Evolutionary conservation across 2,888 invertebrate genomes (phyloP), one percentile per base, ranked within the genome.

Genomic region (Griposia aprilina): DNA sequence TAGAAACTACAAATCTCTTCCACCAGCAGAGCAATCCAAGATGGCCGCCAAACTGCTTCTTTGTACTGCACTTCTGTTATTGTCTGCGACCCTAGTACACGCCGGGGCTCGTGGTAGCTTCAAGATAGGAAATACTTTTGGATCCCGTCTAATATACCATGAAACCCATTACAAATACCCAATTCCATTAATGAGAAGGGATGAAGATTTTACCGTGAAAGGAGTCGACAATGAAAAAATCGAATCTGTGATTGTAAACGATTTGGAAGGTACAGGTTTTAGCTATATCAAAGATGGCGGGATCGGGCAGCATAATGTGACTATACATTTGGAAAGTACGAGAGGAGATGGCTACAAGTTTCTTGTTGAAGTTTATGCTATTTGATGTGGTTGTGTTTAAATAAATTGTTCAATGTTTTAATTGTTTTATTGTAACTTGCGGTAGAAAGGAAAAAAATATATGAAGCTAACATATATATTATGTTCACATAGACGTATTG

Each of bases 271-370:
- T 0, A 73, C 86, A 13, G 91, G 90, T 2, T 63, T 74, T 2
- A 90, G 91, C 62, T 89, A 86, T 15, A 86, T 92, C n/a, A 86
- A 78, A 8, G 17, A 78, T 6, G 93, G 93, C 0, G 92, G 92
- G 0, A n/a, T 92, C 13, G 91, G 91, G 2, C 52, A 69, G 7
- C 79, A 69, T 5, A 87, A 84, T 30, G 91, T 92, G 2, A 89
- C 89, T 0, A 88, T 93, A 6, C 87, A 87, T 59, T 80, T 93
- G 26, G 78, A 89, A 55, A 85, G 90, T 66, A n/a, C n/a, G 6
- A 83, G 78, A 4, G 89, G 90, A 3, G 48, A 76, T 2, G 91
- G 92, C 0, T 93, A 90, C 45, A 90, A 90, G 60, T 92, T 90
- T 41, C n/a, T 91, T 10, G 83, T 92, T 0, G 81, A 91, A 63